These are phyloP conservation scores for Oreochromis spilurus DNA, from an alignment of 2,113 vertebrate genomes.

Conservation along the genomic window DNA sequence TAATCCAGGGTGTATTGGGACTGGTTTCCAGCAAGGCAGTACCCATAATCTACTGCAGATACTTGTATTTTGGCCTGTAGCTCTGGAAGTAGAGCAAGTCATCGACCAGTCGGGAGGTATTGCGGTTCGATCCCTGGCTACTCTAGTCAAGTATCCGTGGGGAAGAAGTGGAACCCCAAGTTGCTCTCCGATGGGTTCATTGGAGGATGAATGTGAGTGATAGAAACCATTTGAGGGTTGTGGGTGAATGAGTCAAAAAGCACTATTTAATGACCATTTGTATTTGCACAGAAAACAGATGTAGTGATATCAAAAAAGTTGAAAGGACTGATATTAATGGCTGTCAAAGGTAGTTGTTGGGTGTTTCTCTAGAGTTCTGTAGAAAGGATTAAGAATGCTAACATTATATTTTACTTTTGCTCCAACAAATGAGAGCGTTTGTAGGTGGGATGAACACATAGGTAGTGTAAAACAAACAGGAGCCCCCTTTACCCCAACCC, in stretches of 20 bases:
- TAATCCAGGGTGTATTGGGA: not conserved
- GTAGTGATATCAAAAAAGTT: not conserved
- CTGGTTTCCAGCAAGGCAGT: not conserved
- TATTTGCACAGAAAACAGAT: not conserved
- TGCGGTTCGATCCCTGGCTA: not conserved
- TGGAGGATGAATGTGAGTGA: not conserved
- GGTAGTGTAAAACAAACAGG: not conserved
- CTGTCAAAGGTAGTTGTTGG: not conserved
- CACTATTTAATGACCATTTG: not conserved
- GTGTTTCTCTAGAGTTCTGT: not conserved
- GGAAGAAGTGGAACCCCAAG: not conserved
- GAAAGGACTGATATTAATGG: not conserved
- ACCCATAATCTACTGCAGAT: not conserved
- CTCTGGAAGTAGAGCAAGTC: not conserved
- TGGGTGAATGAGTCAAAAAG: not conserved
- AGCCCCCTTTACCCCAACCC: not conserved
- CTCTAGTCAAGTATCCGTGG: not conserved
- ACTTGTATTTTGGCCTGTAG: not conserved
- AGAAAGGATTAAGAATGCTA: not conserved
- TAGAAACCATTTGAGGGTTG: not conserved
- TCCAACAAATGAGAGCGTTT: not conserved
- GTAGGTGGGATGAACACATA: not conserved
- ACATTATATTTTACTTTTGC: not conserved
- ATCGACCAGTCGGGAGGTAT: not conserved
- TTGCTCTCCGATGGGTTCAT: not conserved